Evolutionary conservation across 2,113 vertebrate genomes (phyloP).

Genomic region (Willisornis vidua): DNA sequence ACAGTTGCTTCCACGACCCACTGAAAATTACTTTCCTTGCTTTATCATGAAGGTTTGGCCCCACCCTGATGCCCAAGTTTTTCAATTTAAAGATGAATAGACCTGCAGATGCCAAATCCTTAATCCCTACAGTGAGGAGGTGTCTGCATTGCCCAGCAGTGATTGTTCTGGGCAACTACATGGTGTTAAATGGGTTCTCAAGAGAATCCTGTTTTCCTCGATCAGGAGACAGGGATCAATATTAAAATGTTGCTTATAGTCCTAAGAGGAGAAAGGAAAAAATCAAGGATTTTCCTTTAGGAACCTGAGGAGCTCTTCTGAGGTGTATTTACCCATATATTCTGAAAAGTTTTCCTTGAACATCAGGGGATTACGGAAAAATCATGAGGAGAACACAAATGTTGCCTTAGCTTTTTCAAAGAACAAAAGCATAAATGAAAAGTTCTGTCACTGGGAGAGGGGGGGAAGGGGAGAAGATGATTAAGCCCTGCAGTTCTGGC

Average conservation of each 20-base stretch:
- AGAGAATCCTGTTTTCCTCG: slow-evolving; percentile 12
- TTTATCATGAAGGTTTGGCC: background rate
- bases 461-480: slow-evolving; percentile 3
- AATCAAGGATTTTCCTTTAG: slow-evolving; percentile 1
- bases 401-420: slow-evolving; percentile 30
- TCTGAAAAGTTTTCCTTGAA: slow-evolving; percentile 38
- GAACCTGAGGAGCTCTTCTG: background rate
- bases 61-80: background rate
- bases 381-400: slow-evolving; percentile 10
- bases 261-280: background rate
- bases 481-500: slow-evolving; percentile 23
- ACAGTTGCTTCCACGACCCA: background rate
- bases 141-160: background rate
- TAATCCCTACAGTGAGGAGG: background rate
- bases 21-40: background rate
- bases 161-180: background rate
- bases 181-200: background rate
- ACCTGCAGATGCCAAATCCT: background rate
- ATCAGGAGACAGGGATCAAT: background rate
- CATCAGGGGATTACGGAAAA: background rate
- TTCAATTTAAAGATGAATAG: background rate
- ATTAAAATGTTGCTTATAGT: slow-evolving; percentile 24
- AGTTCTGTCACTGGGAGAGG: slow-evolving; percentile 10
- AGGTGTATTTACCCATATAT: background rate
- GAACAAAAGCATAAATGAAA: slow-evolving; percentile 10